Evolutionary conservation across 1,140 invertebrate species (phyloP).

Genomic region (Drosophila orena): DNA sequence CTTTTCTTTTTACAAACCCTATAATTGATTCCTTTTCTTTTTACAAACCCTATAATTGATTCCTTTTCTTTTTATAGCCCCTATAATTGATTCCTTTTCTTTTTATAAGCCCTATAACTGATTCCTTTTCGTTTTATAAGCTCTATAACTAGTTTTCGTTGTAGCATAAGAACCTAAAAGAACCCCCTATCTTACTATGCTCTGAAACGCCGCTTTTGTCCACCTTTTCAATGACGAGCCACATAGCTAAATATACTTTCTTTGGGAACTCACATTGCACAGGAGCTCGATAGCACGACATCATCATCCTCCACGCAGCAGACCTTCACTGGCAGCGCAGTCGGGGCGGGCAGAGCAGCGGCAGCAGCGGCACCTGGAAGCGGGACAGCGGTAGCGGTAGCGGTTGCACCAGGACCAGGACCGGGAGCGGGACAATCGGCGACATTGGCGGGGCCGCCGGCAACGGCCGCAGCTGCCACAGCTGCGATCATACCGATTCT

Average conservation of each 20-base stretch:
- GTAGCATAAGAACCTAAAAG: not conserved
- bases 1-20: not conserved
- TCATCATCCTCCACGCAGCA: conserved; percentile 63
- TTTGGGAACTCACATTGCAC: not conserved
- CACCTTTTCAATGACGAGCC: not conserved
- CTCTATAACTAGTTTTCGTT: not conserved
- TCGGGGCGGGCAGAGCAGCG: conserved; percentile 12
- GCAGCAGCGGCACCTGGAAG: conserved; percentile 44
- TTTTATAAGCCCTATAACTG: too few relatives aligned
- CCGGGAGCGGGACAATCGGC: conserved; percentile 60
- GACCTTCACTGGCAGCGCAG: conserved; percentile 33
- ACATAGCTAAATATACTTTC: not conserved
- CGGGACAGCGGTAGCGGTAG: conserved; percentile 41
- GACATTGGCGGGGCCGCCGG: conserved; percentile 83
- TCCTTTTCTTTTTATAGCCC: not conserved
- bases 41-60: not conserved
- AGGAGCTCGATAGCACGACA: conserved; percentile 81
- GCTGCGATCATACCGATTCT: conserved; percentile 84
- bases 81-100: not conserved
- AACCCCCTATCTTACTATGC: not conserved
- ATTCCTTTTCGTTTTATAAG: not conserved
- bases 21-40: too few relatives aligned
- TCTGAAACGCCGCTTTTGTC: conserved; percentile 5
- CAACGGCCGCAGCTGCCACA: conserved; percentile 85
- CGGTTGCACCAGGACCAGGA: not conserved